Conservation (phyloP, 2,888 invertebrate genomes). For the Smittia aterrima region DNA sequence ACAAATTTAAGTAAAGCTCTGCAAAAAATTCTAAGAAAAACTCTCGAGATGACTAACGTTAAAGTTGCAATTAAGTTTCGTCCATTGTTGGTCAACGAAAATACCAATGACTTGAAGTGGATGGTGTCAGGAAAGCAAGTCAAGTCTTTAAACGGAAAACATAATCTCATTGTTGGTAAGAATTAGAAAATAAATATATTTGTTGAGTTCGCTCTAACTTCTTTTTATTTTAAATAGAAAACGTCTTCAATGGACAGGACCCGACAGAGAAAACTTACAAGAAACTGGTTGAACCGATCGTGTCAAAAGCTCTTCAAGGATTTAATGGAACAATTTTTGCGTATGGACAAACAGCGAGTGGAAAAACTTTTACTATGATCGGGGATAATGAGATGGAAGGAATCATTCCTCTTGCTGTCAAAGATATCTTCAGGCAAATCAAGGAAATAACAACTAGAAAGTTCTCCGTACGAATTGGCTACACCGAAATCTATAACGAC, state of each 20-base stretch:
- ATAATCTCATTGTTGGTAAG: slow-evolving; percentile 25
- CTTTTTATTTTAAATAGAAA: background rate
- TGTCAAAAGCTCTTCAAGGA: slow-evolving; percentile 68
- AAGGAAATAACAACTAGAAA: slow-evolving; percentile 63
- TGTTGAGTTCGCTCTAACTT: too few species aligned
- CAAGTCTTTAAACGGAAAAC: background rate
- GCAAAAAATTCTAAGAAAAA: too few species aligned
- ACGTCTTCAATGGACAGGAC: background rate
- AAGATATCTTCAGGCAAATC: slow-evolving; percentile 68
- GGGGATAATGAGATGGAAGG: slow-evolving; percentile 69
- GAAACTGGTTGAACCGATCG: slow-evolving; percentile 67
- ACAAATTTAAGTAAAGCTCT: too few species aligned
- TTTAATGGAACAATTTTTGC: slow-evolving; percentile 88
- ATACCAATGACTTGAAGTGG: background rate
- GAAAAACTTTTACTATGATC: slow-evolving; percentile 75
- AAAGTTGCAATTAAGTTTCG: slow-evolving; percentile 37
- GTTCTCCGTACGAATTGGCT: slow-evolving; percentile 78
- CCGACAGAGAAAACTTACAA: slow-evolving; percentile 46
- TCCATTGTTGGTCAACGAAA: background rate
- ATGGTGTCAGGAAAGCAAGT: background rate
- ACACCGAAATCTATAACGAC: slow-evolving; percentile 88
- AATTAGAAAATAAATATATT: too few species aligned
- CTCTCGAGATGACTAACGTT: slow-evolving; percentile 18
- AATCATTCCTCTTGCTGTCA: slow-evolving; percentile 70
- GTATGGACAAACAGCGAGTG: slow-evolving; percentile 89